Base-by-base conservation (phyloP, 2,888 invertebrate species). In the Plagodis pulveraria region DNA sequence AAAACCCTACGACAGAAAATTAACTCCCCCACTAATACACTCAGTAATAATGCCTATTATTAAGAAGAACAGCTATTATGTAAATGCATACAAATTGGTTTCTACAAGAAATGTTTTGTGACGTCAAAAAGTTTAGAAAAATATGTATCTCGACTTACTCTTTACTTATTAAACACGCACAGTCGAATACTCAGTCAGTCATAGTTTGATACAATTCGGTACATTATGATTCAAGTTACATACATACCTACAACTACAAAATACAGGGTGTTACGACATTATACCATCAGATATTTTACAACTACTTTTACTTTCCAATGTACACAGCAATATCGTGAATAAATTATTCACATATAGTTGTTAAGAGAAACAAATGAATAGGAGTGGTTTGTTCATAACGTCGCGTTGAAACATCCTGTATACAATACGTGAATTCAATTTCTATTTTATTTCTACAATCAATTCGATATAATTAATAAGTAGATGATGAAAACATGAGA, bases 121-220 rank as follows among this genome's bases (percentile, higher is more conserved):
- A 89, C 88, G 69, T 87, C 78, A 89, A 91, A 92, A 92, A 86
- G 89, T 90, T 87, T 92, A 91, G 91, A 92, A 92, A 91, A 92
- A 92, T 91, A 91, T 87, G 81, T 84, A 73, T 83, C 78, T 86
- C 86, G 84, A 87, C 84, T 72, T 80, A 86, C 88, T 83, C 86
- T 87, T 88, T 87, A 86, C 77, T 47, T 73, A 74, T 74, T 77
- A 80, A 86, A 82, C 83, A 83, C 87, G 78, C 76, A 76, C 89
- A 89, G 90, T 89, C 90, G 86, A 81, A 85, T 83, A 78, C 79
- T 91, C 91, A 91, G 91, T 91, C 91, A 87, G 77, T 78, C 79
- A 69, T 77, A 75, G 71, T 77, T 58, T 73, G 75, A 72, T 78
- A 68, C 68, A 80, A 73, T 69, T 66, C 67, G 73, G 74, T 77